A percentile compares a stretch with the other conserved stretches of the same genome.
Evolutionary conservation across 2,888 invertebrate genomes (phyloP).

Genomic region (Ectobius pallidus): DNA sequence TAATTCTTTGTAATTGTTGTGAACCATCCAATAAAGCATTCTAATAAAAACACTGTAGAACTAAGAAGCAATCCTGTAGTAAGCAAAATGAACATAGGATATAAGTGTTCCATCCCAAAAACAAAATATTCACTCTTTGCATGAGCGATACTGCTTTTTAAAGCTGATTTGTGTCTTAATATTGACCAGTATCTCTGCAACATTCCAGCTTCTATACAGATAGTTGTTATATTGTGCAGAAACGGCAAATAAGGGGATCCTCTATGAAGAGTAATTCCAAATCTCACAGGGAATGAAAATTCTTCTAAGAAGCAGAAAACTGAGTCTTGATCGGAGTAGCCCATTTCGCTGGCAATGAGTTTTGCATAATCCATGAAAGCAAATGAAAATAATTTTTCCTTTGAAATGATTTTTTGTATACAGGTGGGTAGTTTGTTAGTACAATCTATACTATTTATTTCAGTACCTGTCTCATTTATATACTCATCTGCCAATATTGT

Average conservation of each 20-base stretch:
- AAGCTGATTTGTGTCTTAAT: background rate
- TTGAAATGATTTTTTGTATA: background rate
- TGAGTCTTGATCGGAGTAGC: background rate
- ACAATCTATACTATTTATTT: background rate
- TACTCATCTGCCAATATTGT: background rate
- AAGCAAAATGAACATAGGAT: too few species aligned
- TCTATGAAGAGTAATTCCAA: background rate
- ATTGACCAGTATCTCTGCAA: background rate
- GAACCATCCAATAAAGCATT: too few species aligned
- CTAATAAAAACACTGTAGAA: too few species aligned
- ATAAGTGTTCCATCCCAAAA: too few species aligned
- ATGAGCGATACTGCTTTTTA: too few species aligned
- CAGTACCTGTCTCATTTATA: background rate
- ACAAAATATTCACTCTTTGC: too few species aligned
- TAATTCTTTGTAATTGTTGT: too few species aligned
- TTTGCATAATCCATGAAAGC: background rate
- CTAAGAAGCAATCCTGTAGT: too few species aligned
- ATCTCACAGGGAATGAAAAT: background rate
- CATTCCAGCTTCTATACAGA: background rate
- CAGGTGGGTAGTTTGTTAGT: background rate
- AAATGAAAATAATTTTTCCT: background rate
- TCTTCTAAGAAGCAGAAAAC: background rate
- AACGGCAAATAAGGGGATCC: background rate
- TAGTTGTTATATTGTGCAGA: background rate
- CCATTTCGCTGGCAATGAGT: background rate